Conservation (phyloP, 2,113 vertebrate species). For the Neopipo cinnamomea region DNA sequence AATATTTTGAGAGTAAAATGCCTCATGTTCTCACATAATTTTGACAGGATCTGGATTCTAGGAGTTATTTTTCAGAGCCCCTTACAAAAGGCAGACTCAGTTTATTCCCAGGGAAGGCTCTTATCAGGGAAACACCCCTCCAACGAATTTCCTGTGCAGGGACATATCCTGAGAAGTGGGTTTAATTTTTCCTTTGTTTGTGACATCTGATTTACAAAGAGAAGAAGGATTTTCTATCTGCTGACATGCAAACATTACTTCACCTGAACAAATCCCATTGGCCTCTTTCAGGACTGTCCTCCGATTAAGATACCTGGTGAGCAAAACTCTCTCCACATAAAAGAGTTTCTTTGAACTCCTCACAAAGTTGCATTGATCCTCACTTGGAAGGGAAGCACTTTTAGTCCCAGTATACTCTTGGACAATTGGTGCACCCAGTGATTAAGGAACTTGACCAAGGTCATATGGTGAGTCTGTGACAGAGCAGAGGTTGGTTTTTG, state of each 20-base stretch:
- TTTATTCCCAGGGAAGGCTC: conserved; percentile 47
- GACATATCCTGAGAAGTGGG: conserved; percentile 19
- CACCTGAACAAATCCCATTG: neutral
- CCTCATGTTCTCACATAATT: conserved; percentile 37
- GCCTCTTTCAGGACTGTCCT: neutral
- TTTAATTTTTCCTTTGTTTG: conserved; percentile 12
- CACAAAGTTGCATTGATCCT: neutral
- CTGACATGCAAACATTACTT: fast-evolving
- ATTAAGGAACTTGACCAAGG: neutral
- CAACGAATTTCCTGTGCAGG: conserved; percentile 2
- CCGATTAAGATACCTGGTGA: neutral
- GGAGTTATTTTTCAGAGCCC: neutral
- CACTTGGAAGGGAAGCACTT: neutral
- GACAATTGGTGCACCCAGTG: neutral
- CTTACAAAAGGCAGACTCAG: conserved; percentile 33
- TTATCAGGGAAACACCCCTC: conserved; percentile 37
- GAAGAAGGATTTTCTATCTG: conserved; percentile 1
- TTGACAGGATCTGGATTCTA: conserved; percentile 32
- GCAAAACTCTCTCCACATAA: neutral
- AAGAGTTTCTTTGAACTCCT: neutral
- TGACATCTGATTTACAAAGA: neutral
- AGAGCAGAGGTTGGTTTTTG: neutral
- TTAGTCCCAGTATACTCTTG: neutral
- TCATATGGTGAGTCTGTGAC: neutral
- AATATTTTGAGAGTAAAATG: conserved; percentile 46